phyloP scores from a whole-genome alignment of 2,113 vertebrate species.

The Phylloscopus trochiloides region DNA sequence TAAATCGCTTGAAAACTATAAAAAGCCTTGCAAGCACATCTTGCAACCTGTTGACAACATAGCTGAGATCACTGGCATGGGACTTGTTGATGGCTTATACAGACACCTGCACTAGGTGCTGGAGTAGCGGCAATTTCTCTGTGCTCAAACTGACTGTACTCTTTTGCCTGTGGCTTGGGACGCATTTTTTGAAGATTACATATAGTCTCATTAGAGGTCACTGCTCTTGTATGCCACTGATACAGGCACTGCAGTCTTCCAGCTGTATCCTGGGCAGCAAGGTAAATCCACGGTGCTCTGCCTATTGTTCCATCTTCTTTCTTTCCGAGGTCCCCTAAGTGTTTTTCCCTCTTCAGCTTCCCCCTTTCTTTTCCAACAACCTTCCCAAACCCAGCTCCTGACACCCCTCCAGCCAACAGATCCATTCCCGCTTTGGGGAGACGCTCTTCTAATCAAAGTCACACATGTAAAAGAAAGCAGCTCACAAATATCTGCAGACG shows the following conservation, averaged over 20 bases:
- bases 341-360: neutral
- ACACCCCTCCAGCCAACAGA: neutral
- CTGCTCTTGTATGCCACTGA: conserved; percentile 1
- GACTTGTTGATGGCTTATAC: conserved; percentile 63
- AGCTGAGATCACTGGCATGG: conserved; percentile 46
- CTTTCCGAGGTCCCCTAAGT: neutral
- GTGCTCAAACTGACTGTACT: conserved; percentile 39
- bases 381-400: neutral
- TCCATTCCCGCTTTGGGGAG: neutral
- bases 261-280: neutral
- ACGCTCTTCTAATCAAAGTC: neutral
- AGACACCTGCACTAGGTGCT: conserved; percentile 70
- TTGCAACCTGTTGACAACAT: conserved; percentile 46
- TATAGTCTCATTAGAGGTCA: conserved; percentile 63
- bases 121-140: conserved; percentile 50
- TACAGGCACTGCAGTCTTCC: neutral
- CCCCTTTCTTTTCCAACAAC: neutral
- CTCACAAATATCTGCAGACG: neutral
- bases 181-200: conserved; percentile 76
- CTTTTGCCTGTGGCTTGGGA: conserved; percentile 47
- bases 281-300: conserved; percentile 13
- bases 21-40: neutral
- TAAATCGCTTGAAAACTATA: conserved; percentile 14
- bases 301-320: conserved; percentile 15
- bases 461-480: neutral